phyloP scores from a whole-genome alignment of 2,888 invertebrate species.

The Aleiodes alternator region DNA sequence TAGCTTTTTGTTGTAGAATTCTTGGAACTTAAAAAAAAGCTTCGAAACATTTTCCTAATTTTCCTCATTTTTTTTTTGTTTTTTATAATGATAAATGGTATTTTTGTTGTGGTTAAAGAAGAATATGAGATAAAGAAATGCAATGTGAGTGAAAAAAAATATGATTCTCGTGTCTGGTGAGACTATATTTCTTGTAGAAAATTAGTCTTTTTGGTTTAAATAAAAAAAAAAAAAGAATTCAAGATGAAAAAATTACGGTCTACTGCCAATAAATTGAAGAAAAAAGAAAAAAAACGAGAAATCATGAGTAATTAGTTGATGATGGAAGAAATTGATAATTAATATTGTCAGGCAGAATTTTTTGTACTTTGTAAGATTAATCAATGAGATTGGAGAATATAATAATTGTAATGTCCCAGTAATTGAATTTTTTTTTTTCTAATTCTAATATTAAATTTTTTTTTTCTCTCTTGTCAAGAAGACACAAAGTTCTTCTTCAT shows the following conservation, averaged over 20 bases:
- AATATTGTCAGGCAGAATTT: conserved; percentile 48
- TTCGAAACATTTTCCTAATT: conserved; percentile 10
- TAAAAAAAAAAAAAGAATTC: conserved; percentile 13
- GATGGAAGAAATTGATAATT: conserved; percentile 17
- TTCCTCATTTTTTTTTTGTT: conserved; percentile 37
- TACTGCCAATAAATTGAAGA: neutral
- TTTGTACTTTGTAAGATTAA: conserved; percentile 52
- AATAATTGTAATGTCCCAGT: conserved; percentile 36
- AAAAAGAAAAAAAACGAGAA: conserved; percentile 42
- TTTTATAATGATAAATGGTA: conserved; percentile 65
- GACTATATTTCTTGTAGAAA: conserved; percentile 57
- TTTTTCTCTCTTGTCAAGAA: neutral
- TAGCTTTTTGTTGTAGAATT: conserved; percentile 63
- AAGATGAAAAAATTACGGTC: conserved; percentile 24
- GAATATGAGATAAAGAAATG: conserved; percentile 11
- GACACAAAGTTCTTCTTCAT: too few species aligned
- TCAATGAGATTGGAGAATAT: conserved; percentile 22
- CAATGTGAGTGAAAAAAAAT: conserved; percentile 71
- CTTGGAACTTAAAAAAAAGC: too few species aligned
- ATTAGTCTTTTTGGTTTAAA: conserved; percentile 49
- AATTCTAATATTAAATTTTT: neutral
- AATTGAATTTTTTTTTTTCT: neutral
- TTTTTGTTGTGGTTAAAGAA: conserved; percentile 68
- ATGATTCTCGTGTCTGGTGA: conserved; percentile 68
- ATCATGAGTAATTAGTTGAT: conserved; percentile 44